Evolutionary conservation across 2,113 vertebrate genomes (phyloP).

Genomic region (Cyprinodon tularosa): DNA sequence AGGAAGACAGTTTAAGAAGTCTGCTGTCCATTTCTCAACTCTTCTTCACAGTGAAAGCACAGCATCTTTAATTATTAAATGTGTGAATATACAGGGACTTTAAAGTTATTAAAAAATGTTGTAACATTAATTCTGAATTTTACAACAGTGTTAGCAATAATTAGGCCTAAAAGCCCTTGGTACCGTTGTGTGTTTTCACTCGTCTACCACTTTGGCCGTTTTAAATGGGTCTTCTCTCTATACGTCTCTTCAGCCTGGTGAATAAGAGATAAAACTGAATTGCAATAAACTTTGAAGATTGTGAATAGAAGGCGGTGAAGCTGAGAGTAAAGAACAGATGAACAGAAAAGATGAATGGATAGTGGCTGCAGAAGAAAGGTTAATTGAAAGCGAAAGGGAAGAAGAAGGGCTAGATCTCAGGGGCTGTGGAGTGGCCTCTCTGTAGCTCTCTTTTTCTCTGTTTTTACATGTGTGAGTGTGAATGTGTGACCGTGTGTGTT

Average conservation of each 20-base stretch:
- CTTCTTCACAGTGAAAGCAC: conserved; percentile 29
- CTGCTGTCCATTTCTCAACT: conserved; percentile 9
- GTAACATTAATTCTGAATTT: conserved; percentile 16
- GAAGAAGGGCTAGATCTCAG: conserved; percentile 59
- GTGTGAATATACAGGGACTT: background rate
- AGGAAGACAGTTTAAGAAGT: conserved; percentile 1
- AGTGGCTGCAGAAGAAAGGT: conserved; percentile 47
- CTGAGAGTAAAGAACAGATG: conserved; percentile 38
- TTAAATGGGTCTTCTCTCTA: conserved; percentile 55
- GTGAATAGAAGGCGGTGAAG: conserved; percentile 41
- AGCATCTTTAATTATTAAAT: conserved; percentile 5
- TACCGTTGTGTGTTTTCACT: conserved; percentile 42
- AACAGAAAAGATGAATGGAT: conserved; percentile 50
- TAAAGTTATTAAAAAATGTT: background rate
- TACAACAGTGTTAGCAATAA: conserved; percentile 54
- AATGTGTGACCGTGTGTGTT: conserved; percentile 31
- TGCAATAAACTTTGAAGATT: conserved; percentile 54
- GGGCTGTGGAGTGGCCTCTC: conserved; percentile 44
- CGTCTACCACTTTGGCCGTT: conserved; percentile 57
- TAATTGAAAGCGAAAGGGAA: conserved; percentile 68
- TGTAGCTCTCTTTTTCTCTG: conserved; percentile 21
- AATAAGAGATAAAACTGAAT: conserved; percentile 65
- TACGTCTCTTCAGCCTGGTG: conserved; percentile 41
- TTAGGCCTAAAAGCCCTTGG: conserved; percentile 59
- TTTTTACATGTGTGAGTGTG: conserved; percentile 16